Conservation (phyloP, 2,113 vertebrate species). For the Oreochromis niloticus region DNA sequence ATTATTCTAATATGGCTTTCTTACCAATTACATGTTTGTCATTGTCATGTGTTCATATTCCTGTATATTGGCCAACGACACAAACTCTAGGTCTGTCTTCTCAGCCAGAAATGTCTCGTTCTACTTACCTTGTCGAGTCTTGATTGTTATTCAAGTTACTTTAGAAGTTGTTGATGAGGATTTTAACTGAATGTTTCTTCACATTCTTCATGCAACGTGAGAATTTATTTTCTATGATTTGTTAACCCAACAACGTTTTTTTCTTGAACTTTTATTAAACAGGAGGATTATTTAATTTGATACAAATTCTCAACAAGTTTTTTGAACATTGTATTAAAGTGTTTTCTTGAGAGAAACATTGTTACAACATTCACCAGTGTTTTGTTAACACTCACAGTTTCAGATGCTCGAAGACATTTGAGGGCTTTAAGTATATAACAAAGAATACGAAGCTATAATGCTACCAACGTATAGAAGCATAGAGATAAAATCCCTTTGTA, state of each 20-base stretch:
- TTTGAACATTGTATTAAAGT: background rate
- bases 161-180: background rate
- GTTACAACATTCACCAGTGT: background rate
- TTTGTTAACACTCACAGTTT: background rate
- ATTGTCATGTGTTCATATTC: background rate
- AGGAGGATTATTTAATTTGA: background rate
- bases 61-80: background rate
- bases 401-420: background rate
- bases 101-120: background rate
- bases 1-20: background rate
- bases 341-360: background rate
- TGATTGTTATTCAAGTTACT: background rate
- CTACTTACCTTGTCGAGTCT: background rate
- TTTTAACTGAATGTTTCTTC: background rate
- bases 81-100: background rate
- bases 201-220: background rate
- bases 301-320: background rate
- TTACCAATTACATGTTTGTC: background rate
- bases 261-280: background rate
- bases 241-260: background rate
- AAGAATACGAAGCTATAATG: background rate
- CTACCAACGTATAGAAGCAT: background rate
- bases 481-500: background rate
- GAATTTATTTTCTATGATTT: background rate
- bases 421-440: background rate